phyloP scores from a whole-genome alignment of 2,797 vertebrate genomes.

The Huso huso region DNA sequence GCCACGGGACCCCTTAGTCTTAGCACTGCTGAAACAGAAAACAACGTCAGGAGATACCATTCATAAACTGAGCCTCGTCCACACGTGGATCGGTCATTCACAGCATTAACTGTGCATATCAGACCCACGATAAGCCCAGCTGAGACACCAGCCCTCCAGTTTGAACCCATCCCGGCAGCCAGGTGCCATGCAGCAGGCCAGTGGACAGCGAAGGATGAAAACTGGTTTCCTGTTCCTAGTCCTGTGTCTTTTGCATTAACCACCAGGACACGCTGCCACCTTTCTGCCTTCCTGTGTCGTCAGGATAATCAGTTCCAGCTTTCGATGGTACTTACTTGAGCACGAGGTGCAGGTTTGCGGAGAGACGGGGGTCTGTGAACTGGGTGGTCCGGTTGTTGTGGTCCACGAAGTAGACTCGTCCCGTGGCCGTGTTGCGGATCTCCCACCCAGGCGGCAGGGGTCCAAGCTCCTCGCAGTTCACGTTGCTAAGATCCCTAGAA shows the following conservation, averaged over 20 bases:
- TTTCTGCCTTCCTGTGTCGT: neutral
- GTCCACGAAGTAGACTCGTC: slow-evolving; percentile 93
- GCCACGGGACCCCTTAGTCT: slow-evolving; percentile 59
- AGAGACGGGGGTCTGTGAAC: slow-evolving; percentile 89
- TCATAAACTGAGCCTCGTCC: neutral
- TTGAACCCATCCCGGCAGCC: neutral
- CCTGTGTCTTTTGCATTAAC: too few relatives aligned
- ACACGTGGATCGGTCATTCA: neutral
- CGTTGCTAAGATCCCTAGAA: slow-evolving; percentile 87
- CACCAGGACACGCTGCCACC: too few relatives aligned
- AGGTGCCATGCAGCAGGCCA: slow-evolving; percentile 3
- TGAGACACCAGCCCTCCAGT: neutral
- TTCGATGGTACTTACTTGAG: slow-evolving; percentile 72
- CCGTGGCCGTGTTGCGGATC: slow-evolving; percentile 91
- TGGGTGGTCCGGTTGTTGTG: slow-evolving; percentile 97
- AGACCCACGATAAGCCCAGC: neutral
- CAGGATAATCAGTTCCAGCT: slow-evolving; percentile 4
- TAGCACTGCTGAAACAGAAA: slow-evolving; percentile 45
- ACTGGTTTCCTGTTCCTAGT: too few relatives aligned
- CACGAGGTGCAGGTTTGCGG: slow-evolving; percentile 88
- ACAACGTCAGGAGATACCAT: neutral
- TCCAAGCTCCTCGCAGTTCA: slow-evolving; percentile 95
- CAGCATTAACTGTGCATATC: neutral
- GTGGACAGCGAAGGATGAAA: slow-evolving; percentile 6
- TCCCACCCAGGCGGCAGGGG: slow-evolving; percentile 94